Evolutionary conservation across 2,797 vertebrate species (phyloP).

Genomic region (Eupleurogrammus muticus): DNA sequence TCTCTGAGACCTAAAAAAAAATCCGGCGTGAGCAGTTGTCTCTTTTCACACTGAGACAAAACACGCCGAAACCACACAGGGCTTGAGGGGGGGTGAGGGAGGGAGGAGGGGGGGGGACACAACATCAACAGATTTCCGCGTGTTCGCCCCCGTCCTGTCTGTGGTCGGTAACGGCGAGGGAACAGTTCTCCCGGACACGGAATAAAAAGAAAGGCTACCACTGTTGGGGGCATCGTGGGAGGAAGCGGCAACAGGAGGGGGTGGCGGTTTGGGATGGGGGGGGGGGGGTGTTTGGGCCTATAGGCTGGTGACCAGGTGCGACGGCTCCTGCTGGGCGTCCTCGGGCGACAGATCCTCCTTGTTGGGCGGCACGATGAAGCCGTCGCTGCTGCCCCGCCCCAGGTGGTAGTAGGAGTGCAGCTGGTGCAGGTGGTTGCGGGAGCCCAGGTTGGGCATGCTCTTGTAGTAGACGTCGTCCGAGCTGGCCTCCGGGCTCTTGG

Average conservation of each 20-base stretch:
- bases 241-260: constrained; percentile 36
- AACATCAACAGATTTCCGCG: constrained; percentile 72
- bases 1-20: constrained; percentile 66
- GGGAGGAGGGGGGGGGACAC: constrained; percentile 51
- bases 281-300: constrained; percentile 78
- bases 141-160: constrained; percentile 55
- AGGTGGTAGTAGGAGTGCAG: constrained; percentile 98
- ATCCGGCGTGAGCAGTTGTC: constrained; percentile 65
- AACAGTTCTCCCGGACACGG: constrained; percentile 84
- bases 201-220: constrained; percentile 88
- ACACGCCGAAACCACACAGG: constrained; percentile 66
- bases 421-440: constrained; percentile 94
- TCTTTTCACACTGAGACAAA: constrained; percentile 77
- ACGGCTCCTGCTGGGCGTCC: constrained; percentile 88
- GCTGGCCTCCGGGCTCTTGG: constrained; percentile 85
- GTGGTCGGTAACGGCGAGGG: constrained; percentile 73
- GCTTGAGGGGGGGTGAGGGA: constrained; percentile 35
- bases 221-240: constrained; percentile 78
- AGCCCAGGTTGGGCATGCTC: constrained; percentile 99
- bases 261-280: not conserved
- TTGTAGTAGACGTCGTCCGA: constrained; percentile 98
- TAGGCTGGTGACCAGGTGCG: constrained; percentile 98
- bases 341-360: constrained; percentile 91
- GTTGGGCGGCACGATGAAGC: constrained; percentile 93
- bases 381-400: constrained; percentile 96